These are phyloP conservation scores for Leptogaster cylindrica DNA, from an alignment of 2,888 invertebrate genomes.

Conservation along the genomic window DNA sequence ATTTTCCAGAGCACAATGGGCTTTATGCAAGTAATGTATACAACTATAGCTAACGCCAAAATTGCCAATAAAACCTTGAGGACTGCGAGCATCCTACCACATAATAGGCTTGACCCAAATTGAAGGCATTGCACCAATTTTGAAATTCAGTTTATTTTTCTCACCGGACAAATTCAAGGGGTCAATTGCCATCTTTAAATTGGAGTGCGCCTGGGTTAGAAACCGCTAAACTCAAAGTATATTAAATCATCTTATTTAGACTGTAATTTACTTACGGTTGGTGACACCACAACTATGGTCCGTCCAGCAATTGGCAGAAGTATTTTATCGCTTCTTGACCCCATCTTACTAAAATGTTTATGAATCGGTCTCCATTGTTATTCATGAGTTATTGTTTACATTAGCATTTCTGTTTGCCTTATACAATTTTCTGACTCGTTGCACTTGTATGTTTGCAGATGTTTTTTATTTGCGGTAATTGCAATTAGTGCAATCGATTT, in stretches of 20 bases:
- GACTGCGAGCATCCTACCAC: conserved; percentile 22
- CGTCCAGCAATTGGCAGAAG: conserved; percentile 27
- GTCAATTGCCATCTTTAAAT: conserved; percentile 39
- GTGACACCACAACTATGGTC: conserved; percentile 25
- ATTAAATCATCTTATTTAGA: conserved; percentile 28
- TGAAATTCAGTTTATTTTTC: conserved; percentile 13
- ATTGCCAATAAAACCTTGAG: conserved; percentile 38
- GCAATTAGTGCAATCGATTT: conserved; percentile 7
- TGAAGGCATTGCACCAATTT: conserved; percentile 40
- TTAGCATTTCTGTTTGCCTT: conserved; percentile 21
- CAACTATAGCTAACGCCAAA: conserved; percentile 12
- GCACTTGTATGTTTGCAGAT: no score
- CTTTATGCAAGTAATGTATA: background rate
- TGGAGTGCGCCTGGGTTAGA: conserved; percentile 23
- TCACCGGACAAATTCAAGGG: conserved; percentile 34
- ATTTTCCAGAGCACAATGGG: conserved; percentile 4
- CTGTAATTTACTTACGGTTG: conserved; percentile 33
- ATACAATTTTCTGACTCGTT: no score
- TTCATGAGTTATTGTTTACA: conserved; percentile 35
- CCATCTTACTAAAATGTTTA: conserved; percentile 24
- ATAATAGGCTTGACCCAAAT: conserved; percentile 41
- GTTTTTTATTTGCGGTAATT: conserved; percentile 1
- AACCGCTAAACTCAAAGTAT: conserved; percentile 10
- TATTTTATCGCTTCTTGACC: conserved; percentile 39
- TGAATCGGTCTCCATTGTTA: conserved; percentile 13